These are phyloP conservation scores for Bradypus variegatus DNA, from an alignment of 2,797 vertebrate genomes.

Conservation along the genomic window DNA sequence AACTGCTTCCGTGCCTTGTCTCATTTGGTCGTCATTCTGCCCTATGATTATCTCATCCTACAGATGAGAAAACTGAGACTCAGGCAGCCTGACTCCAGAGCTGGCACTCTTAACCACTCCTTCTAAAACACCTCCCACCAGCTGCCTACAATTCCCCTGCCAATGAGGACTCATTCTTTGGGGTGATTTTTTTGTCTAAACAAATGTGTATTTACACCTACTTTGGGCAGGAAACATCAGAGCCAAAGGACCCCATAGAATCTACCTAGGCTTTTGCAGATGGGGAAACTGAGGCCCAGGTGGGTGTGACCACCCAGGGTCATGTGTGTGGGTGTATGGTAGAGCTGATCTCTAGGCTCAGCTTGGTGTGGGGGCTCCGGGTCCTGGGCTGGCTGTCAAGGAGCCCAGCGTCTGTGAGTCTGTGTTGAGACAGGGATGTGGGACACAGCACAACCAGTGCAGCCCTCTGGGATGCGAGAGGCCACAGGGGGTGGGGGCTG, in stretches of 20 bases:
- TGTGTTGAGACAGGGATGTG: not conserved
- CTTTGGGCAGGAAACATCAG: not conserved
- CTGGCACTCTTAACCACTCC: not conserved
- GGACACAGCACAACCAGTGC: not conserved
- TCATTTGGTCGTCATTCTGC: not conserved
- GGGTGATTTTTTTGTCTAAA: not conserved
- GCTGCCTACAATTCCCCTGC: not conserved
- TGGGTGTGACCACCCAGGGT: not conserved
- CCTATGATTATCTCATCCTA: not conserved
- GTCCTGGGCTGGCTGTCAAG: not conserved
- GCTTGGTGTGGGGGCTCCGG: not conserved
- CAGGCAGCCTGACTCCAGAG: not conserved
- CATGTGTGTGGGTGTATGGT: not conserved
- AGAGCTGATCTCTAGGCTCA: not conserved
- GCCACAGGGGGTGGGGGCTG: not conserved
- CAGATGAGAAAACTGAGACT: not conserved
- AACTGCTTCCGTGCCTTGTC: not conserved
- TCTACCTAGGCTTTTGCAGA: not conserved
- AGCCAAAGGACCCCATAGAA: not conserved
- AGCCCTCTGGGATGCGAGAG: not conserved
- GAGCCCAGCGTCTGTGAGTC: not conserved
- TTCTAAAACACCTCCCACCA: not conserved
- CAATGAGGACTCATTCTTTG: not conserved
- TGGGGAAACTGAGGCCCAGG: not conserved
- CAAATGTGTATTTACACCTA: not conserved